Base-by-base conservation (phyloP, 2,797 vertebrate species). In the Acanthopagrus latus region DNA sequence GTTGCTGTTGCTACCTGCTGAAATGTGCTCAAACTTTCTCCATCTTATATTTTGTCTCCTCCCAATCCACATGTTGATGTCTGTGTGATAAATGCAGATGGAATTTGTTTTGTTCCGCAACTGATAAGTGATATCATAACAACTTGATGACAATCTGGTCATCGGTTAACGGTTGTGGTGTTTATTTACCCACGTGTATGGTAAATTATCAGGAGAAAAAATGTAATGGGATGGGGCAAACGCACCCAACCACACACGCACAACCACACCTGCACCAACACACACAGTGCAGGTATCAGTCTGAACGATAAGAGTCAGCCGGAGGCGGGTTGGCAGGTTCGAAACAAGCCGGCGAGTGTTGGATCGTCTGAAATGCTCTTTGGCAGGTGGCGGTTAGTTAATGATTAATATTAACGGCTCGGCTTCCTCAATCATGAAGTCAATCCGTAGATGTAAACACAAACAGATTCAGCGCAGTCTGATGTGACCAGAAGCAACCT, bases 401-500 rank as follows among this genome's bases (percentile, higher is more conserved):
- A 66, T 74, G 33, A 55, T 82, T 64, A 17, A 50, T n/a, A 25
- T 43, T 5, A 58, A 59, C 4, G 18, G 48, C 59, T 57, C 13
- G 13, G 20, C 50, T 66, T 56, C 18, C n/a, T 69, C 43, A 47
- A 48, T 48, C 33, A 65, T 20, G 5, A 27, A 47, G 46, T 16
- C 0, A 47, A 48, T 59, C 23, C 50, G 52, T 29, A 9, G 10
- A 17, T 16, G 48, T 20, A 10, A 7, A 6, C 33, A 21, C 0
- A 48, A 47, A 58, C 9, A 25, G 8, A n/a, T 33, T 54, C 2
- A 55, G 23, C 9, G 0, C 48, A n/a, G 38, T 70, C 23, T 41
- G 21, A 23, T 55, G 14, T 7, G 29, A 33, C 29, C 29, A 33
- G 29, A 33, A 33, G 29, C 29, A 7, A 33, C 1, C 29, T 6